phyloP scores from a whole-genome alignment of 2,113 vertebrate genomes.

The Carassius carassius region DNA sequence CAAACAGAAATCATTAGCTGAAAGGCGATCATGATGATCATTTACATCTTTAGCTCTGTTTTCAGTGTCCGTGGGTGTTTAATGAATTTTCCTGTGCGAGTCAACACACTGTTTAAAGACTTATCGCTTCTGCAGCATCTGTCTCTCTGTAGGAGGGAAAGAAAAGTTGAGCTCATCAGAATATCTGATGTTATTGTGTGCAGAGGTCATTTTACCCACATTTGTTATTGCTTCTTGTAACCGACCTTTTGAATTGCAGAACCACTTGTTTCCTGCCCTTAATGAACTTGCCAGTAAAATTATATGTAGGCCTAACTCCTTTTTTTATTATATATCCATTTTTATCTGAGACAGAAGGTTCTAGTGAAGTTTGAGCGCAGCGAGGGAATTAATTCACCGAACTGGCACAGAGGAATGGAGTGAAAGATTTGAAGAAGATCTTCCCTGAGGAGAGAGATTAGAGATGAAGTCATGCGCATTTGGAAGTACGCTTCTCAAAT shows the following conservation, averaged over 20 bases:
- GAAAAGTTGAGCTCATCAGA: neutral
- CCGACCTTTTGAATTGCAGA: neutral
- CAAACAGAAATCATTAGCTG: slow-evolving; percentile 40
- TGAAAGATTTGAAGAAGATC: slow-evolving; percentile 17
- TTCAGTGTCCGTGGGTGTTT: slow-evolving; percentile 14
- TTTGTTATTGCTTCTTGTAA: neutral
- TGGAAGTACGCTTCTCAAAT: neutral
- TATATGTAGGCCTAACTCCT: neutral
- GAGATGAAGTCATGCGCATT: slow-evolving; percentile 3
- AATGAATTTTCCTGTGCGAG: slow-evolving; percentile 43
- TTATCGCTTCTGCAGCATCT: neutral
- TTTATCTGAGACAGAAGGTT: slow-evolving; percentile 23
- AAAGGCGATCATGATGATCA: slow-evolving; percentile 44
- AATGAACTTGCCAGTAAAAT: neutral
- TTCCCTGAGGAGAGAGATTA: slow-evolving; percentile 27
- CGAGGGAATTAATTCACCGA: slow-evolving; percentile 22
- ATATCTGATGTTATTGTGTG: neutral
- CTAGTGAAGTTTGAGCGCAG: neutral
- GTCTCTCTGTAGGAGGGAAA: slow-evolving; percentile 4
- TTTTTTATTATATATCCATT: slow-evolving; percentile 14
- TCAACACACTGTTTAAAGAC: slow-evolving; percentile 16
- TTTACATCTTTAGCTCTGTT: slow-evolving; percentile 44
- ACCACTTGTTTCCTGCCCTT: neutral
- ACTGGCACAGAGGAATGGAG: slow-evolving; percentile 20
- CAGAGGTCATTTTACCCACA: neutral